phyloP scores from a whole-genome alignment of 2,888 invertebrate genomes.

The Epinotia brunnichana region DNA sequence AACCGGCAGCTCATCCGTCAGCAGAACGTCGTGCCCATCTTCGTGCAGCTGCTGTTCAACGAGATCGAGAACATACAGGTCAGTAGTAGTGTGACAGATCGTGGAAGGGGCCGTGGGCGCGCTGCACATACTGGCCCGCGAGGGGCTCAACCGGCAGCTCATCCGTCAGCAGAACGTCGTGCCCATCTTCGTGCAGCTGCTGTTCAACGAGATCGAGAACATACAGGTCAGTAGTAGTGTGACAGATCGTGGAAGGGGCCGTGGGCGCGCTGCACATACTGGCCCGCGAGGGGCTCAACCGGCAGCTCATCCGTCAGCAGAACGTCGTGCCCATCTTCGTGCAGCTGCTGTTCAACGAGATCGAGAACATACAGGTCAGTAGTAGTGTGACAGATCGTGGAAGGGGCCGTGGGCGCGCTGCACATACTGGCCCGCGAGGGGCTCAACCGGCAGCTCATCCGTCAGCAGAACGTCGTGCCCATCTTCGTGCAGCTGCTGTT shows the following conservation, averaged over 20 bases:
- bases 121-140: conserved; percentile 97
- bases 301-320: conserved; percentile 95
- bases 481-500: conserved; percentile 98
- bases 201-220: conserved; percentile 98
- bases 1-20: conserved; percentile 96
- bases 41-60: conserved; percentile 97
- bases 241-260: conserved; percentile 99
- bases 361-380: conserved; percentile 95
- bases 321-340: conserved; percentile 98
- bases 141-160: conserved; percentile 95
- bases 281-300: conserved; percentile 96
- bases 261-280: conserved; percentile 99
- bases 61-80: conserved; percentile 97
- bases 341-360: conserved; percentile 97
- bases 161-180: conserved; percentile 96
- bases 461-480: conserved; percentile 96
- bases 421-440: conserved; percentile 98
- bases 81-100: too few species aligned
- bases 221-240: conserved; percentile 90
- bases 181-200: conserved; percentile 97
- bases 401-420: conserved; percentile 98
- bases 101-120: conserved; percentile 99
- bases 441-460: conserved; percentile 95
- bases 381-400: too few species aligned
- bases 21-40: conserved; percentile 96